phyloP scores from a whole-genome alignment of 2,888 invertebrate genomes.

The Campoletis raptor region DNA sequence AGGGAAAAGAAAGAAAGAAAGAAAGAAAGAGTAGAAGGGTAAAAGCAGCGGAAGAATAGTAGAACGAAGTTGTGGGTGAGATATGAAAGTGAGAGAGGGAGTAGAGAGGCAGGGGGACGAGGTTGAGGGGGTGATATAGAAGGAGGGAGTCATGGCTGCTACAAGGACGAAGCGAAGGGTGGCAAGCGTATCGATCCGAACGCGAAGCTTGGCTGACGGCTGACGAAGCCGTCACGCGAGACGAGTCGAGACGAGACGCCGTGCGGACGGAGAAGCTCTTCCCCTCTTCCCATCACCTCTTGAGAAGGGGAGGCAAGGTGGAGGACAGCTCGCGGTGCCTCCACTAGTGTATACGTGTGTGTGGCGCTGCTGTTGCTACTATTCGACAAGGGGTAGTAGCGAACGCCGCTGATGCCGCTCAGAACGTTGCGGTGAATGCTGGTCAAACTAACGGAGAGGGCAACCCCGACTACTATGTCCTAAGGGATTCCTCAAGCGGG shows the following conservation, averaged over 20 bases:
- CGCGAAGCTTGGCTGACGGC: constrained; percentile 84
- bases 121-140: constrained; percentile 70
- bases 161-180: constrained; percentile 76
- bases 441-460: constrained; percentile 72
- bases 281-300: constrained; percentile 67
- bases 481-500: constrained; percentile 38
- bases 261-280: constrained; percentile 78
- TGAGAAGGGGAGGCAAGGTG: constrained; percentile 65
- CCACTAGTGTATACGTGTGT: constrained; percentile 40
- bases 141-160: constrained; percentile 58
- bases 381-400: constrained; percentile 57
- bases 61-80: constrained; percentile 57
- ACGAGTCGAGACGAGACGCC: constrained; percentile 83
- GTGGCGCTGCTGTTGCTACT: constrained; percentile 58
- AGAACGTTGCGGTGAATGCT: constrained; percentile 70
- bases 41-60: constrained; percentile 45
- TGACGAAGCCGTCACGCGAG: constrained; percentile 85
- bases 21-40: constrained; percentile 47
- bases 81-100: constrained; percentile 67
- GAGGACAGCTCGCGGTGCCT: constrained; percentile 55
- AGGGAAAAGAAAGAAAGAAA: constrained; percentile 52
- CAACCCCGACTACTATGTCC: constrained; percentile 59
- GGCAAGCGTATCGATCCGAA: constrained; percentile 84
- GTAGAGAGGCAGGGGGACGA: constrained; percentile 68
- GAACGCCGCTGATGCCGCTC: constrained; percentile 69